Percentiles rank a stretch among this genome's conserved stretches.
phyloP scores from a whole-genome alignment of 2,113 vertebrate genomes.

The Cacatua alba region DNA sequence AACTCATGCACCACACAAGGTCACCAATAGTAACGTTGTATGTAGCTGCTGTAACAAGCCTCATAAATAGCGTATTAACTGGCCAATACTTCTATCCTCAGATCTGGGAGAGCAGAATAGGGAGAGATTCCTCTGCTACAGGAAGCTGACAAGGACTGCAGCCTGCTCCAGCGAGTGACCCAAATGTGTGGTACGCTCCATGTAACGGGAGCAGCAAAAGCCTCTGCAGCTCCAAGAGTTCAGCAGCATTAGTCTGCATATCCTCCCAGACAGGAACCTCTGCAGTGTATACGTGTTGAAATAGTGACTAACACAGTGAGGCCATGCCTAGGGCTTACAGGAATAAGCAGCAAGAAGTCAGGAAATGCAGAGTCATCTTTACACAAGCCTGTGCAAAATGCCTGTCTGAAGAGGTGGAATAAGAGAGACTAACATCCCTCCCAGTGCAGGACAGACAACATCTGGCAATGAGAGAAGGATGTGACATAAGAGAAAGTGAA shows the following conservation, averaged over 20 bases:
- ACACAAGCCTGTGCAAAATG: background rate
- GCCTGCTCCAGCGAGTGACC: background rate
- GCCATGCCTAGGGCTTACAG: background rate
- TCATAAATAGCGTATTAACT: background rate
- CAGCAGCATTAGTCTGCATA: fast-evolving
- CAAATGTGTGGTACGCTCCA: fast-evolving
- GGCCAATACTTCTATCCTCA: no score
- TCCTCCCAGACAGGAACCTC: background rate
- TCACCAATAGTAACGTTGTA: background rate
- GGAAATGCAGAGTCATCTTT: background rate
- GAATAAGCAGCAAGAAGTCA: background rate
- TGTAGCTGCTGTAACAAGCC: background rate
- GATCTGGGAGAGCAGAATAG: background rate
- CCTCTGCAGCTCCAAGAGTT: background rate
- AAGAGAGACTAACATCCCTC: background rate
- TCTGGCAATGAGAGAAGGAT: background rate
- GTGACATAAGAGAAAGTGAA: background rate
- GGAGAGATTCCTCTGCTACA: background rate
- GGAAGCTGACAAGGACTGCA: background rate
- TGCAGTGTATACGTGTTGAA: fast-evolving
- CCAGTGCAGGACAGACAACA: background rate
- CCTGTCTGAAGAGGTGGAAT: background rate
- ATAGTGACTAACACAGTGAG: fast-evolving
- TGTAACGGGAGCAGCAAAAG: fast-evolving
- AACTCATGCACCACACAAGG: background rate